Base-by-base conservation (phyloP, 2,797 vertebrate species). In the Cyprinella venusta region DNA sequence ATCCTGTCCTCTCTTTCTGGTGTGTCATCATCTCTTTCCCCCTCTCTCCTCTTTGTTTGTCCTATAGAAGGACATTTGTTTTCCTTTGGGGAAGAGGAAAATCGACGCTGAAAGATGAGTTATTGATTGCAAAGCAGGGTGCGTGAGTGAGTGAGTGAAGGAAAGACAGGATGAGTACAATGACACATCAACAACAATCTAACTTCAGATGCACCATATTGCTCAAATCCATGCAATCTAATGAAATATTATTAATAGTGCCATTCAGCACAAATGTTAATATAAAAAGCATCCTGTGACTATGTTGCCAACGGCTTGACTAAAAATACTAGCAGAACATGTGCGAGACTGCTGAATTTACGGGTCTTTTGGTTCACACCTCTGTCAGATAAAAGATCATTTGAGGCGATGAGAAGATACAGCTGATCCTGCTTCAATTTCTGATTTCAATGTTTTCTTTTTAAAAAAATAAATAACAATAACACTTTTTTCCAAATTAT, bases 31-130 rank as follows among this genome's bases (percentile, higher is more conserved):
- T 61, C 50, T 61, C 48, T 68, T 45, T 61, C 50, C 54, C 63
- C 67, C 36, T 45, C 64, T 71, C 61, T 79, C 76, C 45, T 30
- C 63, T 81, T 80, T 92, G 92, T 93, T 93, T 93, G 93, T 94
- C 93, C 93, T 91, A 88, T 89, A 89, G 92, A 94, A 95, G 93
- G 94, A 94, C 92, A 80, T 92, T 93, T 93, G 92, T 93, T 94
- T 93, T 93, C 91, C 91, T 92, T 90, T 91, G 92, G 92, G 91
- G 89, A 87, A 85, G 84, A 89, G 87, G 89, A 88, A 89, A 92
- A 93, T 94, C 89, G 90, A 94, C 91, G 86, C 89, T 72, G 67
- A 93, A 90, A 94, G 93, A 94, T 92, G 92, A 94, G 93, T 94
- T 94, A 95, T 94, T 94, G 94, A 94, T 94, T 91, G 89, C 91